These are phyloP conservation scores for Drosophila ananassae DNA, from an alignment of 1,140 invertebrate species.

Conservation along the genomic window DNA sequence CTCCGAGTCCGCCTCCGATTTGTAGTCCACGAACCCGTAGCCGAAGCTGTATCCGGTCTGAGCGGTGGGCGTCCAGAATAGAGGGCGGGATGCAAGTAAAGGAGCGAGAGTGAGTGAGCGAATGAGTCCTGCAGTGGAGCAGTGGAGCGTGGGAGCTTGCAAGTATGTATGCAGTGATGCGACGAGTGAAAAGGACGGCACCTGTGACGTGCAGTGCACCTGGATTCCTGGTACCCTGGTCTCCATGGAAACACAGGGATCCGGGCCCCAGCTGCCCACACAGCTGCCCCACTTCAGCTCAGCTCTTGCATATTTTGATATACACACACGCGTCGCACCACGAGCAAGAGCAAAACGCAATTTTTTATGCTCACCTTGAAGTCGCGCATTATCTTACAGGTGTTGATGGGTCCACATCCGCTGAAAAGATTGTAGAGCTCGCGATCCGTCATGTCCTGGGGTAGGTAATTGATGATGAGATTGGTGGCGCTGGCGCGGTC, in stretches of 20 bases:
- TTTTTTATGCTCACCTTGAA: slow-evolving; percentile 87
- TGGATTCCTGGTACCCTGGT: slow-evolving; percentile 1
- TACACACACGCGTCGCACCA: not conserved
- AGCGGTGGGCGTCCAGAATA: not conserved
- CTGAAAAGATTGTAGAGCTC: slow-evolving; percentile 95
- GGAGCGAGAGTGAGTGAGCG: not conserved
- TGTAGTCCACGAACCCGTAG: slow-evolving; percentile 96
- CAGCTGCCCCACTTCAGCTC: not conserved
- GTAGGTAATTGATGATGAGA: slow-evolving; percentile 97
- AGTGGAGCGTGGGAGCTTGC: slow-evolving; percentile 2
- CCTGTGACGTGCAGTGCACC: slow-evolving; percentile 30
- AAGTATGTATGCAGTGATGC: slow-evolving; percentile 2
- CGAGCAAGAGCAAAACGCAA: not conserved
- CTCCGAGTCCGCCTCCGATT: slow-evolving; percentile 91
- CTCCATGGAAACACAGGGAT: not conserved
- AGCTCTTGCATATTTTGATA: not conserved
- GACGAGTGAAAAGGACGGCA: slow-evolving; percentile 13
- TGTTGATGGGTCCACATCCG: slow-evolving; percentile 93
- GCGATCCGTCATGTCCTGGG: slow-evolving; percentile 95
- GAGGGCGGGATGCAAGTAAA: not conserved
- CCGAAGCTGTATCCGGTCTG: slow-evolving; percentile 97
- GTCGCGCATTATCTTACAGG: slow-evolving; percentile 96
- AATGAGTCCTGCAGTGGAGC: slow-evolving; percentile 7
- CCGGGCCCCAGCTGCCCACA: not conserved
- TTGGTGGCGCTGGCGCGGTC: slow-evolving; percentile 87